These are phyloP conservation scores for Macrotus californicus DNA, from an alignment of 2,113 vertebrate species.

Conservation along the genomic window DNA sequence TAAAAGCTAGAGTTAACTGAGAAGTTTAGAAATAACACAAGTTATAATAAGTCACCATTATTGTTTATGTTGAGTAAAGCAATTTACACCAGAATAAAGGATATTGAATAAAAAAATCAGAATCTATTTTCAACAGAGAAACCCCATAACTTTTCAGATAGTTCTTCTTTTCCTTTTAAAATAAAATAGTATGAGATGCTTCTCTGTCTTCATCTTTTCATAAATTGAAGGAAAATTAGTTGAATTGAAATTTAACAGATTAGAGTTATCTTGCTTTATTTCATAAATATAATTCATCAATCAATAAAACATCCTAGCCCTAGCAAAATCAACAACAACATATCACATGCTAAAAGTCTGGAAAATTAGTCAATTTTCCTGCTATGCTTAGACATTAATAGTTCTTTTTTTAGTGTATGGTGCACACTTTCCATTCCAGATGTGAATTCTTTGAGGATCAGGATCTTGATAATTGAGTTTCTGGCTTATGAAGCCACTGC, in stretches of 20 bases:
- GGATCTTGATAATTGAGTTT: not conserved
- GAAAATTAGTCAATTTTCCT: constrained; percentile 20
- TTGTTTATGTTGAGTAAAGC: not conserved
- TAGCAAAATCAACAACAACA: not conserved
- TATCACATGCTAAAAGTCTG: not conserved
- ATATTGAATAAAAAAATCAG: not conserved
- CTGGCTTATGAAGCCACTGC: not conserved
- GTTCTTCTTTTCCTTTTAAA: not conserved
- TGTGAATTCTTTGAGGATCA: not conserved
- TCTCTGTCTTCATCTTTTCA: not conserved
- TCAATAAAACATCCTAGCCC: not conserved
- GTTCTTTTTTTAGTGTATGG: not conserved
- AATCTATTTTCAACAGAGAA: not conserved
- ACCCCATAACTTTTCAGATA: not conserved
- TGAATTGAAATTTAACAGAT: not conserved
- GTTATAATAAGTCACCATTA: not conserved
- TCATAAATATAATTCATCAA: not conserved
- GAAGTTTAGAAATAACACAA: not conserved
- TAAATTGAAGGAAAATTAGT: not conserved
- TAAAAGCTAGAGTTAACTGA: not conserved
- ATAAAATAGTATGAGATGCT: not conserved
- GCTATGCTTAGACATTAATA: not conserved
- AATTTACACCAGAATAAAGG: not conserved
- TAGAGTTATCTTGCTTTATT: not conserved
- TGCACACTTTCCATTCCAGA: not conserved